A percentile compares a stretch with the other conserved stretches of the same genome.
phyloP scores from a whole-genome alignment of 2,797 vertebrate species.

The Nasua narica region DNA sequence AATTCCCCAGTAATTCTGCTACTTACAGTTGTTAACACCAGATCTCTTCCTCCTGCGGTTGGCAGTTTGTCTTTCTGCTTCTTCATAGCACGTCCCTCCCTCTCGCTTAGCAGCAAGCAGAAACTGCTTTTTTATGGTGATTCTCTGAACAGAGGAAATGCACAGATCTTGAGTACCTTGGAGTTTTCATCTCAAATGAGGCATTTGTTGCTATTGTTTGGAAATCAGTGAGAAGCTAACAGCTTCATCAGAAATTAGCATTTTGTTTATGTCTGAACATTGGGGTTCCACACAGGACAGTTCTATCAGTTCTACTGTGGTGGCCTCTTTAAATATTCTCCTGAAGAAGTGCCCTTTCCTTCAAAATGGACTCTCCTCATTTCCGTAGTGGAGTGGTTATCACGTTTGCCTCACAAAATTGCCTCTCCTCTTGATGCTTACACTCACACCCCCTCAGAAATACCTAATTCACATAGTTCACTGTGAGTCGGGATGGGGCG shows the following conservation, averaged over 20 bases:
- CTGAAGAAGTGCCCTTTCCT: neutral
- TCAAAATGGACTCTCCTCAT: neutral
- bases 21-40: neutral
- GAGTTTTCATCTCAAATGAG: neutral
- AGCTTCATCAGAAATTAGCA: neutral
- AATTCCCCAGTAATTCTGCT: neutral
- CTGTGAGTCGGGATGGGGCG: neutral
- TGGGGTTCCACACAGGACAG: neutral
- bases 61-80: neutral
- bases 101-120: neutral
- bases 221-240: neutral
- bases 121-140: neutral
- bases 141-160: neutral
- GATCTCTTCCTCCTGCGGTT: neutral
- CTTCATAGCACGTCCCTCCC: neutral
- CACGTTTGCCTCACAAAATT: no score
- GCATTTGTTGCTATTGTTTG: neutral
- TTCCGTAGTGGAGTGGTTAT: no score
- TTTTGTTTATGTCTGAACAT: slow-evolving; percentile 15
- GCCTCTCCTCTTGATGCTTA: neutral
- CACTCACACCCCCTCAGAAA: neutral
- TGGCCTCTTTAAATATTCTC: neutral
- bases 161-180: neutral
- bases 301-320: neutral
- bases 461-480: neutral